These are phyloP conservation scores for Ceratina japonica DNA, from an alignment of 1,140 invertebrate species.

Conservation along the genomic window DNA sequence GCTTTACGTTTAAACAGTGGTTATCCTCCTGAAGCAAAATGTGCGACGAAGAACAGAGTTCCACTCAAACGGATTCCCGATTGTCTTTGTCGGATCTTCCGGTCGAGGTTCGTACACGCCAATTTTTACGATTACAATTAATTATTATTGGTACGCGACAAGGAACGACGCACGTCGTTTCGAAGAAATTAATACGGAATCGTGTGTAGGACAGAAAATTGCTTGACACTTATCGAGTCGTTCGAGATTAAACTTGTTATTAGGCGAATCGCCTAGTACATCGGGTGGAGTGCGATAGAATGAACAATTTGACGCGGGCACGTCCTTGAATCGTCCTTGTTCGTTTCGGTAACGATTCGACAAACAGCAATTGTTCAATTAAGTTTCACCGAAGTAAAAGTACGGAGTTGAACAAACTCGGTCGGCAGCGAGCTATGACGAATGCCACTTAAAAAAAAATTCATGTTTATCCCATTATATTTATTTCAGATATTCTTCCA, in stretches of 20 bases:
- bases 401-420: constrained; percentile 22
- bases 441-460: constrained; percentile 13
- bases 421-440: background rate
- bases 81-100: constrained; percentile 67
- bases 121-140: background rate
- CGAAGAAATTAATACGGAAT: background rate
- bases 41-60: constrained; percentile 45
- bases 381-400: background rate
- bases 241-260: too few relatives aligned
- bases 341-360: background rate
- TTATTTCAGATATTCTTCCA: constrained; percentile 73
- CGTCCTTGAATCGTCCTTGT: too few relatives aligned
- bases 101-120: constrained; percentile 63
- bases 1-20: too few relatives aligned
- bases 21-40: constrained; percentile 45
- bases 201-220: background rate
- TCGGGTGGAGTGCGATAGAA: too few relatives aligned
- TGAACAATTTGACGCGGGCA: too few relatives aligned
- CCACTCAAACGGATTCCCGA: constrained; percentile 1
- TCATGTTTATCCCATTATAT: background rate
- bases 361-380: background rate
- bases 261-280: too few relatives aligned
- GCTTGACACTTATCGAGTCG: too few relatives aligned
- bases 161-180: background rate
- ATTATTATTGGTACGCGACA: too few relatives aligned